Evolutionary conservation across 2,888 invertebrate species (phyloP).

Genomic region (Stenotaenia linearis): DNA sequence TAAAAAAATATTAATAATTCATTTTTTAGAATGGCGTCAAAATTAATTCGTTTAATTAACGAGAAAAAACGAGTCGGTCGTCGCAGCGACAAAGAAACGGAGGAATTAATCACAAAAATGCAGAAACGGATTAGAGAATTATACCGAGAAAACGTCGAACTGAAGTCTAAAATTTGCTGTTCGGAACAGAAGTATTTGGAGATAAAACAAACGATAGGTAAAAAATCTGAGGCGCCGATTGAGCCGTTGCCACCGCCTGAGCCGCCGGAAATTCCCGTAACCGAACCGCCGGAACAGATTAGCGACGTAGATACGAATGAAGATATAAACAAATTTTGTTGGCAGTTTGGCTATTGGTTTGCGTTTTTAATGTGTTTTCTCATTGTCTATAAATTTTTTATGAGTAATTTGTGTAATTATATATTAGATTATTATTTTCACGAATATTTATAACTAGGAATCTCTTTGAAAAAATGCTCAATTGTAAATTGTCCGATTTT

Average conservation of each 20-base stretch:
- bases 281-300: too few relatives aligned
- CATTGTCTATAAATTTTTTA: not conserved
- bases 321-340: not conserved
- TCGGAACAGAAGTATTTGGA: not conserved
- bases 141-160: not conserved
- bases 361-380: not conserved
- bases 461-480: too few relatives aligned
- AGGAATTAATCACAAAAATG: not conserved
- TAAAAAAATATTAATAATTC: not conserved
- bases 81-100: not conserved
- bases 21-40: not conserved
- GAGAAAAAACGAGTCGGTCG: not conserved
- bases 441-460: not conserved
- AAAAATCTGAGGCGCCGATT: too few relatives aligned
- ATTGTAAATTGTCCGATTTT: too few relatives aligned
- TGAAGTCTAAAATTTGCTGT: not conserved
- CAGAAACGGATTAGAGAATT: not conserved
- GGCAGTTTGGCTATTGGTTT: not conserved
- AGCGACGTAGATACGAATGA: not conserved
- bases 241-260: too few relatives aligned
- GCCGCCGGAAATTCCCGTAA: too few relatives aligned
- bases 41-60: not conserved
- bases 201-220: not conserved
- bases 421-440: not conserved
- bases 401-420: slow-evolving; percentile 5